Conservation (phyloP, 2,888 invertebrate species). For the Mythimna loreyi region DNA sequence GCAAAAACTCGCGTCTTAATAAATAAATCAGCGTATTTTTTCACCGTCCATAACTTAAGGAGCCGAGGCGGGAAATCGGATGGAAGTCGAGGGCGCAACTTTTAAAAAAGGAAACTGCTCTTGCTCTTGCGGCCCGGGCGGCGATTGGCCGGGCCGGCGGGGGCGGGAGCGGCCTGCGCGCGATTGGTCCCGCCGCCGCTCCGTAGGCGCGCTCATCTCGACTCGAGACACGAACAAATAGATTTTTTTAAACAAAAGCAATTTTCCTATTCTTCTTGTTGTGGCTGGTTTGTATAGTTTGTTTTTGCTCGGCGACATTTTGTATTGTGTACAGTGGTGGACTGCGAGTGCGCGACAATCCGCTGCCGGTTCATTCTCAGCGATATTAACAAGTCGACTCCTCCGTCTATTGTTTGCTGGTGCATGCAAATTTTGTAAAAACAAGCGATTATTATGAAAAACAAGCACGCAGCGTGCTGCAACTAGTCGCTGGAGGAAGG, state of each 20-base stretch:
- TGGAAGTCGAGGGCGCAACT: slow-evolving; percentile 89
- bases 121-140: slow-evolving; percentile 77
- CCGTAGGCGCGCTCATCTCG: slow-evolving; percentile 87
- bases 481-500: slow-evolving; percentile 68
- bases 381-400: slow-evolving; percentile 85
- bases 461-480: slow-evolving; percentile 77
- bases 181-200: slow-evolving; percentile 85
- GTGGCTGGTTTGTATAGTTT: slow-evolving; percentile 87
- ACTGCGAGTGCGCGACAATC: slow-evolving; percentile 83
- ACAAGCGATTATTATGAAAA: slow-evolving; percentile 85
- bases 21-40: slow-evolving; percentile 88
- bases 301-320: slow-evolving; percentile 88
- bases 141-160: slow-evolving; percentile 83
- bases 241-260: slow-evolving; percentile 90
- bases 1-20: slow-evolving; percentile 85
- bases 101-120: slow-evolving; percentile 90
- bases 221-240: slow-evolving; percentile 89
- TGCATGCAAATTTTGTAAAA: slow-evolving; percentile 87
- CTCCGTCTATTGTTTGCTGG: slow-evolving; percentile 80
- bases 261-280: slow-evolving; percentile 91
- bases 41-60: slow-evolving; percentile 87
- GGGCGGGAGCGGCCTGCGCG: slow-evolving; percentile 83
- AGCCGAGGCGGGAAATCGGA: slow-evolving; percentile 89
- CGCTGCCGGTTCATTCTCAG: slow-evolving; percentile 89
- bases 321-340: slow-evolving; percentile 89